These are phyloP conservation scores for Sinotaia quadrata DNA, from an alignment of 2,888 invertebrate genomes.

Conservation along the genomic window DNA sequence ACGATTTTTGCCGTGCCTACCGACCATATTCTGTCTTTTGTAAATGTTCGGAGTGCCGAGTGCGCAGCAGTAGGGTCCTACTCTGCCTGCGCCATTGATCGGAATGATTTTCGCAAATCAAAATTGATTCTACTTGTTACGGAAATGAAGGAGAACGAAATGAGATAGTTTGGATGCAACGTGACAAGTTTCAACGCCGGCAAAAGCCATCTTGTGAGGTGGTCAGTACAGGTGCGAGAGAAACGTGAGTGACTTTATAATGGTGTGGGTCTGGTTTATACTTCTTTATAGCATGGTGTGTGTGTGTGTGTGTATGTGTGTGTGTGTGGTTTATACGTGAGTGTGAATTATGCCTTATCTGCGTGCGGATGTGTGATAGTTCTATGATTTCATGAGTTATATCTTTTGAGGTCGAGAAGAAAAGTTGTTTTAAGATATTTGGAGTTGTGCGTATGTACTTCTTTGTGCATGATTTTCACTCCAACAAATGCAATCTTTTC, in stretches of 20 bases:
- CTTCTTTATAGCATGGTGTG: too few relatives aligned
- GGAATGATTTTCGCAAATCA: background rate
- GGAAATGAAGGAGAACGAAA: constrained; percentile 8
- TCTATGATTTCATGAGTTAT: too few relatives aligned
- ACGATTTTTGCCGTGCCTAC: background rate
- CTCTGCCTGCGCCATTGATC: constrained; percentile 20
- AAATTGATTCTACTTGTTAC: constrained; percentile 13
- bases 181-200: background rate
- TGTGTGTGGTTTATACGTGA: background rate
- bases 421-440: too few relatives aligned
- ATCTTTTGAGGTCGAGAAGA: too few relatives aligned
- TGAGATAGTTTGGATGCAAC: background rate
- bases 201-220: background rate
- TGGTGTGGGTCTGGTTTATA: too few relatives aligned
- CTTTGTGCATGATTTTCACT: too few relatives aligned
- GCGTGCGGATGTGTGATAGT: too few relatives aligned
- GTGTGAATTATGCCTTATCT: too few relatives aligned
- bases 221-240: background rate
- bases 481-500: too few relatives aligned
- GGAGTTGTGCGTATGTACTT: too few relatives aligned
- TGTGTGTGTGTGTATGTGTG: background rate
- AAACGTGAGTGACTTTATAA: too few relatives aligned
- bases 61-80: constrained; percentile 16
- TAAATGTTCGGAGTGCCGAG: constrained; percentile 1
- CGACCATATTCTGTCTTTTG: constrained; percentile 12